Conservation (phyloP, 1,140 invertebrate genomes). For the Cylas formicarius region DNA sequence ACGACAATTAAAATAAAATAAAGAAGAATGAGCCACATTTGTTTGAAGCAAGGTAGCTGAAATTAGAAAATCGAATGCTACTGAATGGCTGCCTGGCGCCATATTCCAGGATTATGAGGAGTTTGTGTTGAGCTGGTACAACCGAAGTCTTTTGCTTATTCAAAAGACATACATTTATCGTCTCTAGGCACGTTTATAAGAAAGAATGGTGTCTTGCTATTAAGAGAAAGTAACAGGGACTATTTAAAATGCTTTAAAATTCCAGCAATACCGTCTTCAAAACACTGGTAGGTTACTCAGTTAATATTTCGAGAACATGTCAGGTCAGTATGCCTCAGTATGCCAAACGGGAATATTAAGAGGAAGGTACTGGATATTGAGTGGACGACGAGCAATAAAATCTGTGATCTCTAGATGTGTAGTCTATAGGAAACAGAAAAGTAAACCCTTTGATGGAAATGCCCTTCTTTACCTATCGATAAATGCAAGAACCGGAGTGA, state of each 20-base stretch:
- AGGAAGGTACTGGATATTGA: conserved; percentile 20
- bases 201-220: conserved; percentile 4
- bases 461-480: too few relatives aligned
- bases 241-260: conserved; percentile 6
- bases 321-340: too few relatives aligned
- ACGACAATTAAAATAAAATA: conserved; percentile 8
- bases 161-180: conserved; percentile 14
- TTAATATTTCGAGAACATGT: conserved; percentile 6
- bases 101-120: conserved; percentile 38
- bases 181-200: conserved; percentile 13
- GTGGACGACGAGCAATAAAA: conserved; percentile 3
- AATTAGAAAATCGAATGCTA: conserved; percentile 32
- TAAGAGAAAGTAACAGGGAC: conserved; percentile 4
- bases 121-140: conserved; percentile 39
- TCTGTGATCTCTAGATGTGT: conserved; percentile 27
- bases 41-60: conserved; percentile 39
- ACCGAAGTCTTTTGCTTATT: conserved; percentile 30
- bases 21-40: conserved; percentile 35
- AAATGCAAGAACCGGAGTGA: conserved; percentile 33
- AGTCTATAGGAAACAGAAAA: conserved; percentile 13
- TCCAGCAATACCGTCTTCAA: conserved; percentile 10
- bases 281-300: conserved; percentile 5
- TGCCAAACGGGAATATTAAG: too few relatives aligned
- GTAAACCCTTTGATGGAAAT: conserved; percentile 23
- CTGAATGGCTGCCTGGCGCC: conserved; percentile 29